Base-by-base conservation (phyloP, 2,888 invertebrate genomes). In the Conus canariensis region DNA sequence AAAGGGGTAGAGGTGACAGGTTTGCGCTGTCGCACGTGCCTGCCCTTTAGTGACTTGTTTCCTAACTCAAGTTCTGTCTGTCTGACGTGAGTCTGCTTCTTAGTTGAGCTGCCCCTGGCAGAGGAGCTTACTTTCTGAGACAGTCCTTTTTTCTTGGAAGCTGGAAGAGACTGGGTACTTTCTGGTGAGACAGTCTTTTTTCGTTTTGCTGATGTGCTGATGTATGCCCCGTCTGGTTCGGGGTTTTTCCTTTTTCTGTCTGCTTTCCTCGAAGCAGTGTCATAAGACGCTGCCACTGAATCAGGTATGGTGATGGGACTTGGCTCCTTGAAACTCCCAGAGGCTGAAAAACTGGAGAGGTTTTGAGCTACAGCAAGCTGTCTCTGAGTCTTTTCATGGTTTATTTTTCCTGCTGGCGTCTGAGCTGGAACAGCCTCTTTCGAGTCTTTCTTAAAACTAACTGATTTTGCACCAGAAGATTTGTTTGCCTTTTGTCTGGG, bases 391-490 rank as follows among this genome's bases (percentile, higher is more conserved):
- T 30, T 67, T 22, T 30, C 14, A 19, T 12, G 16, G 30, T 86
- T 60, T 22, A 45, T 10, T 67, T 86, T 86, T 19, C 60, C 86
- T 86, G 64, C 30, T 67, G 86, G 86, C 12, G 86, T 86, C 10
- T 64, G 82, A 58, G 82, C 22, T 58, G 82, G 82, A 58, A 58
- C 8, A 8, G 56, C 7, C 19, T 16, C 56, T 56, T 56, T 56
- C 9, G 10, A 56, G 58, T 56, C 58, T 30, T 80, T 45, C 19
- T 58, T 19, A 58, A 83, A 83, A 58, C 82, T 58, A 5, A 83
- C 82, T 83, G 82, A 83, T 25, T 83, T 83, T 25, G 10, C 58
- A 19, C 16, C 58, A 22, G 82, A 6, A 56, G 30, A 19, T 45
- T 83, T 83, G 8, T 25, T 19, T 19, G 22, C 56, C 14, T 58